These are phyloP conservation scores for Styela clava DNA, from an alignment of 23 tunicate genomes.

Conservation along the genomic window DNA sequence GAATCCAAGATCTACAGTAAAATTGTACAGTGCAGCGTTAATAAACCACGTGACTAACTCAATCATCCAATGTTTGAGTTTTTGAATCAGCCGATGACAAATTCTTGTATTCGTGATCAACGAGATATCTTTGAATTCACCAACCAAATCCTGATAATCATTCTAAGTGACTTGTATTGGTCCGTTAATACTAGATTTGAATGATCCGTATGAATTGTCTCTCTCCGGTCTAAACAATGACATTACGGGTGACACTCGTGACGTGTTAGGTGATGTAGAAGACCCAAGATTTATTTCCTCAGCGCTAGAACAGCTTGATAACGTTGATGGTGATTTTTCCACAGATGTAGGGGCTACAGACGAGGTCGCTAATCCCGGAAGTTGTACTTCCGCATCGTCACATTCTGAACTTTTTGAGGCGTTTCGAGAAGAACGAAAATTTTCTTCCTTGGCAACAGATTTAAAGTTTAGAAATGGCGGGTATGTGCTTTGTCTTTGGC, in stretches of 20 bases:
- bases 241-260: background rate
- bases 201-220: background rate
- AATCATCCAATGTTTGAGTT: no score
- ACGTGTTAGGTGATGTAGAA: background rate
- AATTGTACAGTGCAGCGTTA: no score
- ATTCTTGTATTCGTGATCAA: no score
- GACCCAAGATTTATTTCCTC: background rate
- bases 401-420: constrained; percentile 2
- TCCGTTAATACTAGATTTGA: background rate
- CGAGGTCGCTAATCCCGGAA: background rate
- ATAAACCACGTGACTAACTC: no score
- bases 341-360: background rate
- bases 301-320: constrained; percentile 5
- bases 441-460: no score
- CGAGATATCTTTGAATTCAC: no score
- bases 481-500: background rate
- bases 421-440: background rate
- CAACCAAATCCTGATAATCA: background rate
- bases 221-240: background rate
- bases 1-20: no score
- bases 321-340: constrained; percentile 1
- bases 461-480: no score
- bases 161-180: constrained; percentile 7
- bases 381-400: constrained; percentile 4
- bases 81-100: no score